These are phyloP conservation scores for Elachura formosa DNA, from an alignment of 2,113 vertebrate genomes.

Conservation along the genomic window DNA sequence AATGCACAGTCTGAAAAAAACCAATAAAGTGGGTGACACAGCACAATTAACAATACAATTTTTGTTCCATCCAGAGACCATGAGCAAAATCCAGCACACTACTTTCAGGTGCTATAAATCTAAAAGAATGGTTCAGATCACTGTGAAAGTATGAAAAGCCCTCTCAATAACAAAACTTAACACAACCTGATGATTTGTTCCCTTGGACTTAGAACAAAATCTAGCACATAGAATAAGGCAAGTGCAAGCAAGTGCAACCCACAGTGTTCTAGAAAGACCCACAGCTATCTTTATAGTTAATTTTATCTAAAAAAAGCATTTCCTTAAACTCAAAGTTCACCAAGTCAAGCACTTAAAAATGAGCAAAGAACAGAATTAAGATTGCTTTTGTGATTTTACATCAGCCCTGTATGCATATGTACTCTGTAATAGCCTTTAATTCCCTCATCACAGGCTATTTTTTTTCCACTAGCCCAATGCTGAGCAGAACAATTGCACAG, in stretches of 20 bases:
- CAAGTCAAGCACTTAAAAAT: neutral
- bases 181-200: neutral
- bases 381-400: neutral
- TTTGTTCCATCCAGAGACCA: neutral
- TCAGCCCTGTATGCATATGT: neutral
- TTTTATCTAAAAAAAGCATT: neutral
- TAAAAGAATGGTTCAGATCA: neutral
- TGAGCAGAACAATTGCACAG: constrained; percentile 49
- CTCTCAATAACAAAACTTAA: constrained; percentile 12
- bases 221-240: neutral
- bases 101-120: neutral
- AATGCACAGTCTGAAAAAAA: neutral
- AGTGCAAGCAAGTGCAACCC: neutral
- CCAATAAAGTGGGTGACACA: neutral
- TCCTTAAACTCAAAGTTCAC: neutral
- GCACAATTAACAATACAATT: constrained; percentile 10
- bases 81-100: neutral
- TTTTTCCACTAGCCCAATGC: neutral
- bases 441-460: constrained; percentile 45
- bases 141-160: constrained; percentile 21
- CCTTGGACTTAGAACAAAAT: neutral
- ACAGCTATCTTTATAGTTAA: neutral
- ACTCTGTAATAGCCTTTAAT: constrained; percentile 33
- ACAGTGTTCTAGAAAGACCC: neutral
- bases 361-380: constrained; percentile 10